These are phyloP conservation scores for Chrosomus eos DNA, from an alignment of 2,797 vertebrate species.

Conservation along the genomic window DNA sequence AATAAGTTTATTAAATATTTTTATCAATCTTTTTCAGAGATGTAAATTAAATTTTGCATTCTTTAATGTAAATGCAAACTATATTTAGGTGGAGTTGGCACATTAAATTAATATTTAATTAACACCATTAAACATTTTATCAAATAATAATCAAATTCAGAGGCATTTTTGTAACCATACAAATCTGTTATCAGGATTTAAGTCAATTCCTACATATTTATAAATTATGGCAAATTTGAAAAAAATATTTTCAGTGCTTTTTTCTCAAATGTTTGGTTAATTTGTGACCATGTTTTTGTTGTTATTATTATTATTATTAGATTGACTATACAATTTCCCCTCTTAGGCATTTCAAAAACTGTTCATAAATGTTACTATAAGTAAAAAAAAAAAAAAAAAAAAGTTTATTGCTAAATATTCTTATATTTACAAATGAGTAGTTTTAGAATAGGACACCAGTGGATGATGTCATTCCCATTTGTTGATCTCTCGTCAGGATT, in stretches of 20 bases:
- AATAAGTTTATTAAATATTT: too few species aligned
- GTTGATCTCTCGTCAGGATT: background rate
- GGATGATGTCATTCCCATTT: background rate
- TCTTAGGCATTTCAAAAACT: too few species aligned
- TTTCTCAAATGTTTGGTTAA: background rate
- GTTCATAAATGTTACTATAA: too few species aligned
- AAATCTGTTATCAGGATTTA: background rate
- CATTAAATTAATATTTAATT: background rate
- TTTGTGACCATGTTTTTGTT: background rate
- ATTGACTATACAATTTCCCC: background rate
- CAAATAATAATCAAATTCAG: background rate
- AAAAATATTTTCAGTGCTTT: background rate
- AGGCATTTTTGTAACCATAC: background rate
- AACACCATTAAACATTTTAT: background rate
- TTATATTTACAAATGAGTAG: background rate
- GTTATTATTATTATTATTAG: background rate
- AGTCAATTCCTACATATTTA: background rate
- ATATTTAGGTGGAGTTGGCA: background rate
- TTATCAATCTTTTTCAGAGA: background rate
- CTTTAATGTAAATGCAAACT: background rate
- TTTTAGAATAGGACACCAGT: background rate
- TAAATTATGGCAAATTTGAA: background rate
- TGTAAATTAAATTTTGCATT: background rate
- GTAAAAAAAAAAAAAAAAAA: too few species aligned
- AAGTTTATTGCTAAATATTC: background rate